A percentile compares a stretch with the other conserved stretches of the same genome.
Conservation (phyloP, 2,888 invertebrate genomes). For the Rotaria socialis region DNA sequence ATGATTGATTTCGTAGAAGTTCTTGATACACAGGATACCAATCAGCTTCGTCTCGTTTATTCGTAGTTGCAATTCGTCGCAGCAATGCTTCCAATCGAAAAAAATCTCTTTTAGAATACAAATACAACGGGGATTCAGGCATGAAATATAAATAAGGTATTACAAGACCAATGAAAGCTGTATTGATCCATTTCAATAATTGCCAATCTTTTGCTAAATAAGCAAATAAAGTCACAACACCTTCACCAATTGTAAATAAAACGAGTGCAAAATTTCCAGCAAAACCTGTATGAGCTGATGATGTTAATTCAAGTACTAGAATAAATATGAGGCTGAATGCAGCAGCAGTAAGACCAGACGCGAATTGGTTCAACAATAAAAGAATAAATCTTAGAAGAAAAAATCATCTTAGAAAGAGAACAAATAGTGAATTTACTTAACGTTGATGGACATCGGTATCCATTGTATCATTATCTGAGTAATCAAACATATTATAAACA, state of each 20-base stretch:
- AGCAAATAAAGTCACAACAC: neutral
- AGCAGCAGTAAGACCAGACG: neutral
- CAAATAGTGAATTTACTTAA: neutral
- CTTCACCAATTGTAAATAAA: conserved; percentile 24
- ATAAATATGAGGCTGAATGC: neutral
- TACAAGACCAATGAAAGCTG: neutral
- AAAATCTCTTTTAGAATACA: neutral
- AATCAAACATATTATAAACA: neutral
- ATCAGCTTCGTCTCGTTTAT: neutral
- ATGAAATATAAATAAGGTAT: conserved; percentile 26
- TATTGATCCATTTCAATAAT: neutral
- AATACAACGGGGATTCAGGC: neutral
- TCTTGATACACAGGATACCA: conserved; percentile 12
- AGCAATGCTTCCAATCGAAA: neutral
- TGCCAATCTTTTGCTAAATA: conserved; percentile 10
- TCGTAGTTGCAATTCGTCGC: neutral
- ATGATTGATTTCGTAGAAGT: neutral
- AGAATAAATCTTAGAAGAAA: neutral
- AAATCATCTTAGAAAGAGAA: neutral
- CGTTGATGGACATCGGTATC: neutral
- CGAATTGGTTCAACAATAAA: neutral
- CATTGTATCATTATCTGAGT: conserved; percentile 1
- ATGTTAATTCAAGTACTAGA: conserved; percentile 20
- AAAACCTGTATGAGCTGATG: neutral
- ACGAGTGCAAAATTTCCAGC: neutral